These are phyloP conservation scores for Kryptopterus vitreolus DNA, from an alignment of 2,797 vertebrate species.

Conservation along the genomic window DNA sequence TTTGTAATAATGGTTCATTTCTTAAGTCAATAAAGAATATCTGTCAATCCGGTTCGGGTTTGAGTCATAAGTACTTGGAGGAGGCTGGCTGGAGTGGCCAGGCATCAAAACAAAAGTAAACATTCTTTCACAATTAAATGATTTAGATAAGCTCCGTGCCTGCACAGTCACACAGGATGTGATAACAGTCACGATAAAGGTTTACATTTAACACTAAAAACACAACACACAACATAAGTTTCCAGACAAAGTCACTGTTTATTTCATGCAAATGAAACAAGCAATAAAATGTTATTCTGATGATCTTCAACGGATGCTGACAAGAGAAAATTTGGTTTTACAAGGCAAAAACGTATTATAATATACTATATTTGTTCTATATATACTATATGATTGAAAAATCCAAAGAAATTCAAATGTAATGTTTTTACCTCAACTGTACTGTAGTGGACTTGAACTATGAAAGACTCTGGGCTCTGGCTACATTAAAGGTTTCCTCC, in stretches of 20 bases:
- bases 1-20: slow-evolving; percentile 1
- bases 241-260: neutral
- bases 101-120: slow-evolving; percentile 28
- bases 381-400: neutral
- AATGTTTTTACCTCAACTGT: neutral
- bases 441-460: neutral
- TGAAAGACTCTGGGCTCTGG: neutral
- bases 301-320: neutral
- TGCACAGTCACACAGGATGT: slow-evolving; percentile 17
- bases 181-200: neutral
- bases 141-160: slow-evolving; percentile 10
- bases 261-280: neutral
- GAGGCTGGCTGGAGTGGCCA: slow-evolving; percentile 9
- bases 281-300: neutral
- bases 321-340: neutral
- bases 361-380: neutral
- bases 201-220: neutral
- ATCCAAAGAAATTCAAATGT: neutral
- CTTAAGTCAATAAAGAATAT: slow-evolving; percentile 23
- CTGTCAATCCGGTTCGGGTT: slow-evolving; percentile 3
- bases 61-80: slow-evolving; percentile 4
- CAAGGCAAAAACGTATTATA: neutral
- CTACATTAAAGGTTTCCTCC: slow-evolving; percentile 1
- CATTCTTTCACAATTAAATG: neutral
- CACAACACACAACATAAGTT: slow-evolving; percentile 1